Conservation (phyloP, 1,140 invertebrate genomes). For the Eufriesea mexicana region DNA sequence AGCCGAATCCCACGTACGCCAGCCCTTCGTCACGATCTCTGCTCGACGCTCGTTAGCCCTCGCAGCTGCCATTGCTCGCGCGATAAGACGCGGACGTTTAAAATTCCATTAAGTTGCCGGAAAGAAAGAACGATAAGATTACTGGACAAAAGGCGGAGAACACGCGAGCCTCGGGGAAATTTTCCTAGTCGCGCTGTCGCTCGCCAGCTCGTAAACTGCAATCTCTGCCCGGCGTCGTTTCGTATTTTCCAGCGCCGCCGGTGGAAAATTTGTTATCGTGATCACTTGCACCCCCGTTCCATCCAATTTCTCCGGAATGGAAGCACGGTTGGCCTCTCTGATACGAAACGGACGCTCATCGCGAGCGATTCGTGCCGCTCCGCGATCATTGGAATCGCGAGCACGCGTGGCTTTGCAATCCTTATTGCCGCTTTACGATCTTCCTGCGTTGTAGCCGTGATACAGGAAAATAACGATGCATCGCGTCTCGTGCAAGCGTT, state of each 20-base stretch:
- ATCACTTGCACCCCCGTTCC: constrained; percentile 42
- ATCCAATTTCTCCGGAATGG: constrained; percentile 40
- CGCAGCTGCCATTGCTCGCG: neutral
- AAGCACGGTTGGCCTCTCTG: neutral
- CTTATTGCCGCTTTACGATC: no score
- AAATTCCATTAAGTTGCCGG: constrained; percentile 31
- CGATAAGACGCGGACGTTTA: constrained; percentile 21
- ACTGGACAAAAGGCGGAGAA: neutral
- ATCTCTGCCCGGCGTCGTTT: constrained; percentile 42
- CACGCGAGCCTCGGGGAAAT: neutral
- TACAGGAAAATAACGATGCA: neutral
- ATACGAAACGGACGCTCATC: constrained; percentile 8
- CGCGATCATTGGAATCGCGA: constrained; percentile 4
- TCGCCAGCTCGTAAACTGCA: constrained; percentile 45
- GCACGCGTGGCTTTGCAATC: neutral
- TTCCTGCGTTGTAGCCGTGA: no score
- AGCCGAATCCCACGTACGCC: no score
- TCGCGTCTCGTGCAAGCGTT: neutral
- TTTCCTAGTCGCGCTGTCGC: constrained; percentile 14
- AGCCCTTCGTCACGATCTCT: neutral
- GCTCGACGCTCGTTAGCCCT: neutral
- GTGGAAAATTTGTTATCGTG: constrained; percentile 50
- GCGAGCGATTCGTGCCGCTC: neutral
- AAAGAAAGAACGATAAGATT: constrained; percentile 18
- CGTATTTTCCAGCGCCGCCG: constrained; percentile 25